These are phyloP conservation scores for Apostichopus japonicus DNA, from an alignment of 35 echinoderm and acorn worm species.

Conservation along the genomic window DNA sequence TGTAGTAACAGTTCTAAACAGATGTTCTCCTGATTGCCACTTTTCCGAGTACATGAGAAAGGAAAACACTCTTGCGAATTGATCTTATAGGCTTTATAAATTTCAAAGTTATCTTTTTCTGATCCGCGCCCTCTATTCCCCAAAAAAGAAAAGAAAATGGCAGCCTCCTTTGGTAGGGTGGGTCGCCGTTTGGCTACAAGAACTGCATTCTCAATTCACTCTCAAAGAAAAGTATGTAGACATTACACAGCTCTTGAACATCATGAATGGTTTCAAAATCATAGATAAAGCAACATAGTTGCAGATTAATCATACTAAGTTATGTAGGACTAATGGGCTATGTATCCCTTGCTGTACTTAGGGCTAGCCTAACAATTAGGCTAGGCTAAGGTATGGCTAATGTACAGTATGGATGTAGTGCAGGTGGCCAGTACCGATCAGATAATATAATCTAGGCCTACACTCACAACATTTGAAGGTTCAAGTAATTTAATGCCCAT, in stretches of 20 bases:
- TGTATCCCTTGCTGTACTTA: not conserved
- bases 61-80: too few species aligned
- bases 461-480: too few species aligned
- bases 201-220: not conserved
- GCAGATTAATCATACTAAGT: not conserved
- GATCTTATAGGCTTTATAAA: too few species aligned
- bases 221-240: not conserved
- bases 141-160: not conserved
- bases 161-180: conserved; percentile 20
- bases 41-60: too few species aligned
- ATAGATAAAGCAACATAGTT: too few species aligned
- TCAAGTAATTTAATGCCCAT: too few species aligned
- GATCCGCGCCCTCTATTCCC: not conserved
- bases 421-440: too few species aligned
- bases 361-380: not conserved
- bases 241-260: not conserved
- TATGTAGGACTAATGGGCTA: not conserved
- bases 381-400: too few species aligned
- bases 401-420: too few species aligned
- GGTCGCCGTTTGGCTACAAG: not conserved
- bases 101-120: not conserved
- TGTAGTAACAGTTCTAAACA: too few species aligned
- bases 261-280: not conserved
- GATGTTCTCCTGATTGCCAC: too few species aligned
- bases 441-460: too few species aligned